These are phyloP conservation scores for Clistopyga incitator DNA, from an alignment of 2,888 invertebrate species.

Conservation along the genomic window DNA sequence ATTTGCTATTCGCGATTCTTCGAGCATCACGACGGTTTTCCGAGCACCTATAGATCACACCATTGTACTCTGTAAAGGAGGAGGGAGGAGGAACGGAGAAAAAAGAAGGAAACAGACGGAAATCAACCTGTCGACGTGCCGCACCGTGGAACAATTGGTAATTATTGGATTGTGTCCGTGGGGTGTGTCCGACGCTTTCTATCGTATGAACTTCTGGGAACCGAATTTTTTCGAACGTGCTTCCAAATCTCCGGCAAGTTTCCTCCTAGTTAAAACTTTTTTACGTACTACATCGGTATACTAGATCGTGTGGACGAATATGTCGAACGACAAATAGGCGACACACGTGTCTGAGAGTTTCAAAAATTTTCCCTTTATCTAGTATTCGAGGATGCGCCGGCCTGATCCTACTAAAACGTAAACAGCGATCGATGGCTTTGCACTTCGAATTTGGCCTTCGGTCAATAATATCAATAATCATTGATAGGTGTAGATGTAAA, in stretches of 20 bases:
- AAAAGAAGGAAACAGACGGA: conserved; percentile 50
- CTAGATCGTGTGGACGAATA: conserved; percentile 17
- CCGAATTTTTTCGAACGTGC: conserved; percentile 52
- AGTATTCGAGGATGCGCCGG: neutral
- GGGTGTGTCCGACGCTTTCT: conserved; percentile 16
- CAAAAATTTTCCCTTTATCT: conserved; percentile 39
- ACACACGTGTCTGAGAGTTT: conserved; percentile 25
- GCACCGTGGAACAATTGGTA: conserved; percentile 45
- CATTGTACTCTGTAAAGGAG: too few species aligned
- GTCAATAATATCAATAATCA: too few species aligned
- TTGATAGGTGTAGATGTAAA: too few species aligned
- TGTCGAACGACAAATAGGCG: conserved; percentile 33
- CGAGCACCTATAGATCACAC: too few species aligned
- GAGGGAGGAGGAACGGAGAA: too few species aligned
- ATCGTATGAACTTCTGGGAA: conserved; percentile 37
- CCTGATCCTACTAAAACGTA: conserved; percentile 7
- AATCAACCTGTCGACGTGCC: conserved; percentile 64
- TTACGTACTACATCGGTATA: conserved; percentile 1
- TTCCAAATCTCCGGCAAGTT: conserved; percentile 43
- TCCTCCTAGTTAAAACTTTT: conserved; percentile 38
- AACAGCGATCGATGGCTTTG: neutral
- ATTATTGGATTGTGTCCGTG: conserved; percentile 26
- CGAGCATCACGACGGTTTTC: too few species aligned
- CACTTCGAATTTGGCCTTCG: neutral
- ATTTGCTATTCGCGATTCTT: too few species aligned